Base-by-base conservation (phyloP, 2,797 vertebrate genomes). In the Tiaroga cobitis region DNA sequence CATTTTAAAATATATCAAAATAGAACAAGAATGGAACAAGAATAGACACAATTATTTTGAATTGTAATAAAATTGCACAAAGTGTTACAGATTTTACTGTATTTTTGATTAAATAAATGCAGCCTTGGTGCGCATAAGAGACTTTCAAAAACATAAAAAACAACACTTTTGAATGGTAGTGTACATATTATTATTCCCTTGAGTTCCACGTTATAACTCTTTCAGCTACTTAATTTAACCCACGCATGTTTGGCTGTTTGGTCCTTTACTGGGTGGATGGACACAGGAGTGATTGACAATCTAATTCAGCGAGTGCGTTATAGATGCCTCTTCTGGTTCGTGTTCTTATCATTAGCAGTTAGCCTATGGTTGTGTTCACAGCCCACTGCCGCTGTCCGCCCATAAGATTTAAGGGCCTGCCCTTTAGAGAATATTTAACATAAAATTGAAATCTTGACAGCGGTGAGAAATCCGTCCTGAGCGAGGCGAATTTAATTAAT, bases 391-490 rank as follows among this genome's bases (percentile, higher is more conserved):
- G 93, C 95, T 94, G 91, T 93, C 94, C 94, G 93, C 96, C 96
- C 96, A 93, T 93, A 95, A 96, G 96, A 96, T 96, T 97, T 96
- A 95, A 96, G 96, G 94, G 93, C 92, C 95, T 96, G 96, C 95
- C 96, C 96, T 96, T 96, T 95, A 94, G 94, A 96, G 97, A 96
- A 97, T 96, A 96, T 96, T 96, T 97, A 96, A 97, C 95, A 96
- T 96, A 95, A 96, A 96, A 96, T 93, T 96, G 94, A 96, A 96
- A 96, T 96, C 95, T 95, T 96, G 96, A 96, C 96, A 95, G 92
- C 90, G 90, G 93, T 93, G 94, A 95, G 94, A 95, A 96, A 94
- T 95, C 93, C 89, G 93, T 95, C 94, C 95, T 94, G 93, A 91
- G 94, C 90, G 90, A 94, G 92, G 88, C 83, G 69, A 90, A 95